phyloP scores from a whole-genome alignment of 2,797 vertebrate genomes.

The Lates japonicus region DNA sequence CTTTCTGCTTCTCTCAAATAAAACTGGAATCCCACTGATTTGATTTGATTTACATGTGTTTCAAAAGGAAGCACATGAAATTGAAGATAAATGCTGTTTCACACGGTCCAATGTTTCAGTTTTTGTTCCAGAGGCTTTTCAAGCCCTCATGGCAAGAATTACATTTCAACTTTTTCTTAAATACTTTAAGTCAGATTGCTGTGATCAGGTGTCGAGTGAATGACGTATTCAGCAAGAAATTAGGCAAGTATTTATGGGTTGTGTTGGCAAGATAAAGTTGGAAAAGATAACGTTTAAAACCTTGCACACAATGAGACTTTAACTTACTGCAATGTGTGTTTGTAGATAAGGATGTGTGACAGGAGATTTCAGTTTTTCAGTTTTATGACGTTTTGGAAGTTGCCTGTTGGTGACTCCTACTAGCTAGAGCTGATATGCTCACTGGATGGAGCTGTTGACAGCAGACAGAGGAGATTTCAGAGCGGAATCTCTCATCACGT shows the following conservation, averaged over 20 bases:
- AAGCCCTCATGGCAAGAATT: neutral
- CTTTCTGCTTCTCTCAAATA: neutral
- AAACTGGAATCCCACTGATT: neutral
- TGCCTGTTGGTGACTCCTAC: neutral
- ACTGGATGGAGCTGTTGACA: slow-evolving; percentile 33
- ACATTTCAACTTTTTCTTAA: slow-evolving; percentile 5
- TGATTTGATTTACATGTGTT: neutral
- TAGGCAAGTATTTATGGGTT: neutral
- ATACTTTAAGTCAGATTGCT: slow-evolving; percentile 25
- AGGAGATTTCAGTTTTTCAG: slow-evolving; percentile 30
- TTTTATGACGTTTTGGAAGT: slow-evolving; percentile 20
- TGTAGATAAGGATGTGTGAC: slow-evolving; percentile 47
- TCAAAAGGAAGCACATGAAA: neutral
- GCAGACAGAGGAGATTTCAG: slow-evolving; percentile 41
- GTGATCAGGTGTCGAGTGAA: slow-evolving; percentile 30
- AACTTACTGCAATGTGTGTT: slow-evolving; percentile 31
- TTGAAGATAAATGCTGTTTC: neutral
- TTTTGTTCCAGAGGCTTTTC: slow-evolving; percentile 7
- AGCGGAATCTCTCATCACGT: slow-evolving; percentile 29
- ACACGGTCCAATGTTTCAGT: neutral
- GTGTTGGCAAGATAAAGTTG: neutral
- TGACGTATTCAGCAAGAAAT: neutral
- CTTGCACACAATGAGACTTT: slow-evolving; percentile 23
- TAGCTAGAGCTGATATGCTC: slow-evolving; percentile 1
- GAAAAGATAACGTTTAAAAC: slow-evolving; percentile 25